Evolutionary conservation across 1,140 invertebrate species (phyloP).

Genomic region (Drosophila paulistorum): DNA sequence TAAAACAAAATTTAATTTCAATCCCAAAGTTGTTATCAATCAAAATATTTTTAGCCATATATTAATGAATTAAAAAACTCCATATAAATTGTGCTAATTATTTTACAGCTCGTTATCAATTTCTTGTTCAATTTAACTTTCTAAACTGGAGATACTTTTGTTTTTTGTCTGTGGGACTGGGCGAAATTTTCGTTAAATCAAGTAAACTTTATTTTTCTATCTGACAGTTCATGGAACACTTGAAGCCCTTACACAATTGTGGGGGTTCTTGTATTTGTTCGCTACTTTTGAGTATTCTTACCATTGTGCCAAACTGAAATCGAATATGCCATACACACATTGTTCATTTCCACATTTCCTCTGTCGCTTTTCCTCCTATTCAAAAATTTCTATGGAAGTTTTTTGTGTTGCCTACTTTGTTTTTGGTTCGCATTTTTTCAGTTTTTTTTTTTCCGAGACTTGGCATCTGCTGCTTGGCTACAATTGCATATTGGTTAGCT

Average conservation of each 20-base stretch:
- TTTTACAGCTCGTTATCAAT: too few relatives aligned
- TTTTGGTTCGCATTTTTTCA: not conserved
- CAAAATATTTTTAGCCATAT: too few relatives aligned
- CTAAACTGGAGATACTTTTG: too few relatives aligned
- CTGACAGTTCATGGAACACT: too few relatives aligned
- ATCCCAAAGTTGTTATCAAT: too few relatives aligned
- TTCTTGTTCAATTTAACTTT: too few relatives aligned
- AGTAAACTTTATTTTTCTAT: too few relatives aligned
- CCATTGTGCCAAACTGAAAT: slow-evolving; percentile 46
- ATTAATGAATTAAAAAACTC: too few relatives aligned
- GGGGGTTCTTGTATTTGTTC: not conserved
- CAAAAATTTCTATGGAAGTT: slow-evolving; percentile 18
- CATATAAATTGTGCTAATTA: too few relatives aligned
- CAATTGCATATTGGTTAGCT: slow-evolving; percentile 69
- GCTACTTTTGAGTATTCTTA: slow-evolving; percentile 6
- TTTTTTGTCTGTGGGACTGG: too few relatives aligned
- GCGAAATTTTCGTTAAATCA: too few relatives aligned
- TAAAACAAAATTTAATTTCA: too few relatives aligned
- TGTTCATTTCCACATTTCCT: slow-evolving; percentile 55
- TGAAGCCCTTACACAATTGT: not conserved
- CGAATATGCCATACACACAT: slow-evolving; percentile 53
- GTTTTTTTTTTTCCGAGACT: slow-evolving; percentile 17
- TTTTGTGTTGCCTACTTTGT: slow-evolving; percentile 29
- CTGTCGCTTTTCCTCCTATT: not conserved
- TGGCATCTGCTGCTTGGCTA: slow-evolving; percentile 37